Evolutionary conservation across 2,797 vertebrate species (phyloP), one percentile per base, ranked within the genome.

Genomic region (Sebastes kiyomatsui): DNA sequence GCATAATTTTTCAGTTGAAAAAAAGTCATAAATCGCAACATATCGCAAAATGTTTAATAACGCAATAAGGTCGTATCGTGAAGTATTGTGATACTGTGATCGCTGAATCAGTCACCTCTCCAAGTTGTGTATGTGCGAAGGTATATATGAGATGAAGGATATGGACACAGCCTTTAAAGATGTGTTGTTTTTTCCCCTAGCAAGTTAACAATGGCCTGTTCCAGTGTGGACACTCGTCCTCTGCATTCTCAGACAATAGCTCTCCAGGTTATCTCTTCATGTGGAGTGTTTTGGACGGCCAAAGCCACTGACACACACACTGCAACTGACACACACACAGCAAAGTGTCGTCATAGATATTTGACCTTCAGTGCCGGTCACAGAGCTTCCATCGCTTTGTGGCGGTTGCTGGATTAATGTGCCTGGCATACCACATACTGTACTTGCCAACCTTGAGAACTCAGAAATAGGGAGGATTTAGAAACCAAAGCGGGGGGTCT

Each of bases 181-280:
- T 4, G 1, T 35, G 1, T 25, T 33, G 3, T 61, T 38, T 28
- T 59, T 67, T 67, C 55, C 14, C 2, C 4, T 14, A 27, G 6
- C 4, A 52, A 33, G 35, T 71, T 60, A 68, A 38, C 18, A 49
- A 3, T 23, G 35, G 42, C 35, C 10, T 72, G 72, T 65, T 88
- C 82, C 59, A 14, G 79, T 49, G 70, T 72, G 74, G 81, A 84
- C 82, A 62, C 65, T 55, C 69, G 13, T 70, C 18, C 18, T 42
- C 66, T 71, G 75, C 89, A 90, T 92, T 90, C 88, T 89, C 90
- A 87, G 89, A 93, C 87, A 27, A 28, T 9, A 27, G 68, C 83
- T 62, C 74, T 85, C 75, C n/a, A 12, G 35, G 77, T 6, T 81
- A 71, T 86, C 90, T 62, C 81, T 54, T 78, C 42, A 32, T 60